These are phyloP conservation scores for Blennius ocellaris DNA, from an alignment of 2,113 vertebrate species.

Conservation along the genomic window DNA sequence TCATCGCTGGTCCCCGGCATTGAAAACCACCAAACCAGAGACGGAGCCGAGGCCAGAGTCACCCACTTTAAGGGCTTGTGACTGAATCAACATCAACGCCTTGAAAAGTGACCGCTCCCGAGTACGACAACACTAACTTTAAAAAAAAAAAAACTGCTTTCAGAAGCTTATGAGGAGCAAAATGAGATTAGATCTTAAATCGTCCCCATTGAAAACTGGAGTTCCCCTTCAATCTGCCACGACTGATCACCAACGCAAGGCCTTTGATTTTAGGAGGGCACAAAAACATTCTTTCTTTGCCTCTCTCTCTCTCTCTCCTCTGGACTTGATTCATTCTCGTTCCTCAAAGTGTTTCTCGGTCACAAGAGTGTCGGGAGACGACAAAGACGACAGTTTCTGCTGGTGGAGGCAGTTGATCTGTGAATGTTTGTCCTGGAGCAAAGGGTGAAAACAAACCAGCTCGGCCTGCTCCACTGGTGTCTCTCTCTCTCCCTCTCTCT, in stretches of 20 bases:
- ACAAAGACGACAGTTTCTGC: neutral
- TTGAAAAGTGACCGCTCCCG: no score
- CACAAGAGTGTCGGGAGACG: neutral
- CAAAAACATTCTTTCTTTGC: neutral
- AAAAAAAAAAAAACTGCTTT: neutral
- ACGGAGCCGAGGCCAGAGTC: neutral
- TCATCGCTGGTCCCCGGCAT: neutral
- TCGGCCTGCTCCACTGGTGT: slow-evolving; percentile 71
- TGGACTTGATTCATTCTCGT: slow-evolving; percentile 21
- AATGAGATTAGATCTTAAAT: neutral
- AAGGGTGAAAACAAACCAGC: slow-evolving; percentile 60
- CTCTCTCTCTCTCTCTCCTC: neutral
- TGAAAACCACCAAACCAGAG: no score
- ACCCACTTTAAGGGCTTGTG: no score
- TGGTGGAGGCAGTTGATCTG: slow-evolving; percentile 37
- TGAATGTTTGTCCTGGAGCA: slow-evolving; percentile 50
- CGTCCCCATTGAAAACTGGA: slow-evolving; percentile 2
- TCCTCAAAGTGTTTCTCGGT: slow-evolving; percentile 17
- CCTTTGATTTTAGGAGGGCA: slow-evolving; percentile 6
- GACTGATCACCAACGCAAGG: slow-evolving; percentile 29
- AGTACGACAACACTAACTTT: no score
- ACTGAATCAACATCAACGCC: no score
- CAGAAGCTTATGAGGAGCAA: neutral
- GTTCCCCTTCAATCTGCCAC: slow-evolving; percentile 33
- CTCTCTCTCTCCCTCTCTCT: slow-evolving; percentile 20